A percentile compares a stretch with the other conserved stretches of the same genome.
These are phyloP conservation scores for Pediacus dermestoides DNA, from an alignment of 2,888 invertebrate genomes.

Conservation along the genomic window DNA sequence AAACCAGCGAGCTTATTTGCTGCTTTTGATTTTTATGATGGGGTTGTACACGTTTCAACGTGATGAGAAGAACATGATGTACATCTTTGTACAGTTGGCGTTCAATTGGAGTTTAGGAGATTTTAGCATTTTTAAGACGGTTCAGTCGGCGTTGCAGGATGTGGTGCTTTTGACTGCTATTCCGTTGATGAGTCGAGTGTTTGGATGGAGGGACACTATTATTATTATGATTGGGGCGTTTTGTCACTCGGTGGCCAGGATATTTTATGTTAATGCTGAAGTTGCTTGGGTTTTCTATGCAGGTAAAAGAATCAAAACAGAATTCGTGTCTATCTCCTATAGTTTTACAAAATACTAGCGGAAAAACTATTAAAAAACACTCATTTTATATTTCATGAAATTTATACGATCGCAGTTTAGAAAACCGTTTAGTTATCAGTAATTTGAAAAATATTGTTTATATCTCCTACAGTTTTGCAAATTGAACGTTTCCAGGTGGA, in stretches of 20 bases:
- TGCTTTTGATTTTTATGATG: slow-evolving; percentile 71
- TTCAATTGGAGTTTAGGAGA: slow-evolving; percentile 68
- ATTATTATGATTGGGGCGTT: slow-evolving; percentile 71
- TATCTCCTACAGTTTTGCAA: too few species aligned
- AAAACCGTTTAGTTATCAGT: too few species aligned
- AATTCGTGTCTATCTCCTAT: too few species aligned
- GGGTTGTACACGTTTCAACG: slow-evolving; percentile 78
- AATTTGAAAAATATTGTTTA: too few species aligned
- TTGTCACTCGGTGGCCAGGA: slow-evolving; percentile 65
- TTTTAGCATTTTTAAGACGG: slow-evolving; percentile 72
- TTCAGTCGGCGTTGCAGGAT: slow-evolving; percentile 68
- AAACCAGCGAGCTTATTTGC: slow-evolving; percentile 60
- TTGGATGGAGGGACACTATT: slow-evolving; percentile 67
- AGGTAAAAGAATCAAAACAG: slow-evolving; percentile 41
- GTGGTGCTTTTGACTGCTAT: slow-evolving; percentile 67
- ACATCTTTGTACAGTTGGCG: slow-evolving; percentile 68
- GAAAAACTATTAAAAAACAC: too few species aligned
- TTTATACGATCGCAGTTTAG: too few species aligned
- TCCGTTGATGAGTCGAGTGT: slow-evolving; percentile 65
- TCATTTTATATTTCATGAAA: too few species aligned
- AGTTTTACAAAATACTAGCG: too few species aligned
- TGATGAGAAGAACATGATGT: slow-evolving; percentile 74
- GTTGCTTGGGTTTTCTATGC: slow-evolving; percentile 60
- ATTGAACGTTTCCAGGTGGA: slow-evolving; percentile 55
- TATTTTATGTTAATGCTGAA: slow-evolving; percentile 63